Evolutionary conservation across 2,888 invertebrate genomes (phyloP), one percentile per base, ranked within the genome.

Genomic region (Diadegma fenestrale): DNA sequence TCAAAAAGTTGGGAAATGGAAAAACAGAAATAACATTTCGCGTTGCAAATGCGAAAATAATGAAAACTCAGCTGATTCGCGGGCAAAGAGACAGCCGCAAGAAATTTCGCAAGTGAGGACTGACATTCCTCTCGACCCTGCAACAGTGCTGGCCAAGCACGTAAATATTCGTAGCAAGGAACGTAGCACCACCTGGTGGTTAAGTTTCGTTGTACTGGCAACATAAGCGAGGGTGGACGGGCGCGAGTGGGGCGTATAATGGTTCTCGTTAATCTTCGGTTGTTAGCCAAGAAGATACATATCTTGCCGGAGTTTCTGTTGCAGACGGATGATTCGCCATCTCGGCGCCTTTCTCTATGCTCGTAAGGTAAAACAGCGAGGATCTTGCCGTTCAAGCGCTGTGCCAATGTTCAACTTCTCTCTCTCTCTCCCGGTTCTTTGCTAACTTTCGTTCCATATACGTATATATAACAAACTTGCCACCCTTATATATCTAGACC

Each of bases 261-360:
- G 91, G 91, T 89, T 91, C 92, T 92, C 93, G 92, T 93, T 93
- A 92, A 93, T 93, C 92, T 92, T 91, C 86, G 89, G 89, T 91
- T 91, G 91, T 92, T 92, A 91, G 90, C 90, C 90, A 90, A 90
- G 85, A 88, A 91, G 92, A 92, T 93, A 90, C 91, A 89, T 90
- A 93, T 91, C 93, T 92, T 88, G 84, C 79, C 68, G 82, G 88
- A 89, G 90, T 91, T 91, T 92, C 91, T 91, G 91, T 91, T 91
- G 89, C 91, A 92, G 92, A 92, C 91, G 91, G 90, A 92, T 91
- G 91, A 92, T 92, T 92, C 90, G 91, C 89, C 88, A 88, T 89
- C 89, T 88, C 86, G 88, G 84, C 87, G 81, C 78, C 83, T 80
- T 72, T 43, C 76, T 30, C 82, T 86, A 80, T 84, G 83, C 82